Base-by-base conservation (phyloP, 2,888 invertebrate genomes). In the Habrosyne pyritoides region DNA sequence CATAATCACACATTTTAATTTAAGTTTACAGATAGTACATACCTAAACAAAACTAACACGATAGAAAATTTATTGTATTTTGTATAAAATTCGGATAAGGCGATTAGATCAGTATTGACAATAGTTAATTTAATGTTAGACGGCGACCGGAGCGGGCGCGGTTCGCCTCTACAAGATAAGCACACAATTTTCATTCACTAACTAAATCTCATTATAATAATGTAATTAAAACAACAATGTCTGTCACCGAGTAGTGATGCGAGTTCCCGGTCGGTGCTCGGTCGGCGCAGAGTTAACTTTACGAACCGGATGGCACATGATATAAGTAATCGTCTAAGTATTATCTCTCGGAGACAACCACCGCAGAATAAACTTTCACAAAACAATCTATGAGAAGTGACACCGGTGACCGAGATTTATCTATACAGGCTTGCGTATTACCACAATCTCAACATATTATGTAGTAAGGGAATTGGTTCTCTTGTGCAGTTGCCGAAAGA, bases 41-140 rank as follows among this genome's bases (percentile, higher is more conserved):
- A 56, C 61, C 68, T 72, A 69, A 66, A 71, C 69, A 60, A 67
- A 71, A 70, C 74, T 76, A 79, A 75, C 71, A 62, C 71, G 63
- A 68, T 77, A 67, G 74, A 67, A 63, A 28, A 49, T 49, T 48
- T 67, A 75, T 72, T 63, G 61, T 61, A 72, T 75, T 71, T 74
- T 58, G 75, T 81, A 80, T 78, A 79, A 79, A 80, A 83, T 81
- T 82, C 83, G 77, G 82, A 72, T 79, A 83, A 84, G 82, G 85
- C 83, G 76, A 81, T 81, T 79, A 79, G 77, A 79, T 80, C 75
- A 69, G 77, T 81, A 71, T 66, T 67, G 61, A 63, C 57, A 66
- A 60, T 59, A 63, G 57, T 57, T 54, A 61, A 52, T 22, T 26
- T 18, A 67, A 55, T 55, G 58, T 63, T 55, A 54, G 55, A 54